Percentiles rank a stretch among this genome's conserved stretches.
These are phyloP conservation scores for Drosophila monieri DNA, from an alignment of 2,888 invertebrate genomes.

Conservation along the genomic window DNA sequence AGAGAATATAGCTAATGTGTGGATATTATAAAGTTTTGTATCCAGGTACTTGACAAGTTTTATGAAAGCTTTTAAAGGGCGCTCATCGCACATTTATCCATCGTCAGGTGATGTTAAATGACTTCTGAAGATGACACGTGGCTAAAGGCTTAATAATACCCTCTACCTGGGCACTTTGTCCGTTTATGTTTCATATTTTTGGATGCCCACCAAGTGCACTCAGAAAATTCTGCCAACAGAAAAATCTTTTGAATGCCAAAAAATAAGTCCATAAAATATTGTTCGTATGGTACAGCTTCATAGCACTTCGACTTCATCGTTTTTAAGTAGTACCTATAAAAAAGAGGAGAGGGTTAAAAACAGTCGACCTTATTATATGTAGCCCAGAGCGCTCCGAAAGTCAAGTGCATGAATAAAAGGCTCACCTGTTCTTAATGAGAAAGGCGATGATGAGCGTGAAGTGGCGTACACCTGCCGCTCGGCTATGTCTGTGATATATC, in stretches of 20 bases:
- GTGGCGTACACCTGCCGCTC: slow-evolving; percentile 54
- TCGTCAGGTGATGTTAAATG: not conserved
- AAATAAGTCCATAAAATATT: slow-evolving; percentile 27
- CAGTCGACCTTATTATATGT: not conserved
- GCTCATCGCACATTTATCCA: not conserved
- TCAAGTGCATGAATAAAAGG: slow-evolving; percentile 75
- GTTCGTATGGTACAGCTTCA: not conserved
- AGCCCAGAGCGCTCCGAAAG: slow-evolving; percentile 43
- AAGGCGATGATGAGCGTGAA: slow-evolving; percentile 49
- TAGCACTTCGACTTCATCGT: not conserved
- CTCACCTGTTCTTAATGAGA: slow-evolving; percentile 37
- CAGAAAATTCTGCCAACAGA: not conserved
- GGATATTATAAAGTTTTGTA: not conserved
- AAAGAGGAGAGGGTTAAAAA: not conserved
- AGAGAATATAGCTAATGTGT: not conserved
- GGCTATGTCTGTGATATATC: slow-evolving; percentile 56
- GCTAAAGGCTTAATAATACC: not conserved
- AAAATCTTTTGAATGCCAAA: slow-evolving; percentile 42
- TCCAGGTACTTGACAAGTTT: not conserved
- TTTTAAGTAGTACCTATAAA: not conserved
- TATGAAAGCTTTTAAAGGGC: not conserved
- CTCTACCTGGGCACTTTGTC: not conserved
- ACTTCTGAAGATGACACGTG: not conserved
- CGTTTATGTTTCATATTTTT: not conserved
- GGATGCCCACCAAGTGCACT: not conserved